Percentiles rank a stretch among this genome's conserved stretches.
These are phyloP conservation scores for Sorex maritimensis DNA, from an alignment of 2,797 vertebrate species.

Conservation along the genomic window DNA sequence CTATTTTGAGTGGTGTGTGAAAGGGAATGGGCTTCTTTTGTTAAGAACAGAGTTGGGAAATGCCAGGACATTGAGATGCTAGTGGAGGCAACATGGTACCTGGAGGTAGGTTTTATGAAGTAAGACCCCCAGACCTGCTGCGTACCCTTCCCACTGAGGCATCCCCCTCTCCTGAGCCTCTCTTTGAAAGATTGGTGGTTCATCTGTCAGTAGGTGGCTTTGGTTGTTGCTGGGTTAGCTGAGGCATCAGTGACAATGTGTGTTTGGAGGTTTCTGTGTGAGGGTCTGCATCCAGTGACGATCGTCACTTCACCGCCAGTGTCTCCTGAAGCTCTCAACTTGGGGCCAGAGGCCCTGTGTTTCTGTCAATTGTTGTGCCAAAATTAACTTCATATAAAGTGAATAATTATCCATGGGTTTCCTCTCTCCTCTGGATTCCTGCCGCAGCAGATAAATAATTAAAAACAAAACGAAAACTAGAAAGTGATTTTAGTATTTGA, in stretches of 20 bases:
- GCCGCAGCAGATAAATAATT: background rate
- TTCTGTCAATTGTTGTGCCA: background rate
- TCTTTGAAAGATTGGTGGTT: background rate
- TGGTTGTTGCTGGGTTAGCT: background rate
- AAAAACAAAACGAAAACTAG: no score
- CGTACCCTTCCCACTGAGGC: background rate
- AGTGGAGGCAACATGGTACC: background rate
- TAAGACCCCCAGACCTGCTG: background rate
- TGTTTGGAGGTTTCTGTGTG: background rate
- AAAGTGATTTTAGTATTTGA: no score
- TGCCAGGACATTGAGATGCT: background rate
- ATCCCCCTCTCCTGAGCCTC: background rate
- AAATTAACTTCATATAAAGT: background rate
- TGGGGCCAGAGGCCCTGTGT: background rate
- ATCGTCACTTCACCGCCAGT: background rate
- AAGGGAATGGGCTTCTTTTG: background rate
- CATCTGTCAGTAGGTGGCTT: background rate
- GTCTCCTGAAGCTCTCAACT: background rate
- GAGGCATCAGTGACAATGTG: background rate
- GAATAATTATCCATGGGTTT: background rate
- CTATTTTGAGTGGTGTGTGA: background rate
- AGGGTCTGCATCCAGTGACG: background rate
- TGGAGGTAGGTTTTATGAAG: background rate
- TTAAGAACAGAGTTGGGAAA: background rate
- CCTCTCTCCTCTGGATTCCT: slow-evolving; percentile 13